These are phyloP conservation scores for Antennarius maculatus DNA, from an alignment of 2,797 vertebrate genomes.

Conservation along the genomic window DNA sequence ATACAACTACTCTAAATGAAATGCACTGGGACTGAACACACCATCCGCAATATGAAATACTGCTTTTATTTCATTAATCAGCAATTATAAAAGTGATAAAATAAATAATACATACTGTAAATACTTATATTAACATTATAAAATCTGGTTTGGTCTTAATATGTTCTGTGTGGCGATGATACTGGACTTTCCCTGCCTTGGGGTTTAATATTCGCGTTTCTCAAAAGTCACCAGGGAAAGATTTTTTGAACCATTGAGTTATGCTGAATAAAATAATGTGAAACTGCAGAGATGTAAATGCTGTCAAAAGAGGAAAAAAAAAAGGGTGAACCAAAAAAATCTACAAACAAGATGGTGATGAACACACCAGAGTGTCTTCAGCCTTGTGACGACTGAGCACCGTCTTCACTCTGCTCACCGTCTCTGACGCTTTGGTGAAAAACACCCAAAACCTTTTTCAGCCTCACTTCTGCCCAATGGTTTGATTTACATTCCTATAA, in stretches of 20 bases:
- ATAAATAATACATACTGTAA: neutral
- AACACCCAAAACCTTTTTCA: conserved; percentile 20
- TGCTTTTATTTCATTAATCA: neutral
- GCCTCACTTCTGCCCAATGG: conserved; percentile 1
- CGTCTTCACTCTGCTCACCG: neutral
- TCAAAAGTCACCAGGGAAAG: too few relatives aligned
- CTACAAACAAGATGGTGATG: conserved; percentile 2
- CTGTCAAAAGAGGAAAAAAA: neutral
- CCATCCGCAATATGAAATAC: neutral
- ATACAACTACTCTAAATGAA: neutral
- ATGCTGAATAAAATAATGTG: neutral
- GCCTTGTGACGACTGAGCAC: neutral
- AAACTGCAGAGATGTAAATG: neutral
- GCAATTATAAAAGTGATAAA: neutral
- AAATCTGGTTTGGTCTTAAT: neutral
- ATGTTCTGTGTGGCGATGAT: too few relatives aligned
- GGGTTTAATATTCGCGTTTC: too few relatives aligned
- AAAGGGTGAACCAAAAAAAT: neutral
- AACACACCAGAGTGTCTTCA: conserved; percentile 7
- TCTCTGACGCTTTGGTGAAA: neutral
- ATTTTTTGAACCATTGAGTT: neutral
- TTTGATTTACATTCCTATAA: conserved; percentile 54
- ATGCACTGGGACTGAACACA: neutral
- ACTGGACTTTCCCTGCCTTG: neutral
- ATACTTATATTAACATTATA: neutral